Conservation (phyloP, 1,140 invertebrate species). For the Papilio helenus region DNA sequence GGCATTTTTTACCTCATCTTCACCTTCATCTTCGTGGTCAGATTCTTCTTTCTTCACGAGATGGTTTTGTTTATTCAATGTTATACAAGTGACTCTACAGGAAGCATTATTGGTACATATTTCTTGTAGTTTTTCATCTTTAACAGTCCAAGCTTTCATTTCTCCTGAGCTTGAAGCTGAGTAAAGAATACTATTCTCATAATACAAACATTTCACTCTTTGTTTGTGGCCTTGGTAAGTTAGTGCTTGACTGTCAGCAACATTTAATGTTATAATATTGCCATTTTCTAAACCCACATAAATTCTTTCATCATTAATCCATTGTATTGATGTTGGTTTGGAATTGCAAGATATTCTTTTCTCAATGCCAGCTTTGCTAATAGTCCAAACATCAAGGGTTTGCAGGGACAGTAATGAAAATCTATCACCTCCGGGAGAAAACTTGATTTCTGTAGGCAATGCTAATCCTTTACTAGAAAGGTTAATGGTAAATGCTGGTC, state of each 20-base stretch:
- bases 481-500: constrained; percentile 94
- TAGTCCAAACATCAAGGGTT: constrained; percentile 89
- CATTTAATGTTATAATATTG: constrained; percentile 85
- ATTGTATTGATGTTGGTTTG: constrained; percentile 86
- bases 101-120: constrained; percentile 82
- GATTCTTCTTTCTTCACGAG: constrained; percentile 75
- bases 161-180: constrained; percentile 90
- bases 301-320: constrained; percentile 85
- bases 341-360: constrained; percentile 84
- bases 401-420: constrained; percentile 89
- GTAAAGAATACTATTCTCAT: constrained; percentile 82
- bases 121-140: constrained; percentile 81
- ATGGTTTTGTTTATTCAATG: constrained; percentile 77
- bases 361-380: constrained; percentile 87
- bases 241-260: constrained; percentile 80
- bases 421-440: constrained; percentile 87
- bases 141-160: constrained; percentile 89
- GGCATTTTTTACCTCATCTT: constrained; percentile 49
- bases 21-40: constrained; percentile 51
- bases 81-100: constrained; percentile 85
- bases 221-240: constrained; percentile 85
- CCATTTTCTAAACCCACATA: constrained; percentile 89
- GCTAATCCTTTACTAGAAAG: constrained; percentile 86
- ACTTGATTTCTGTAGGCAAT: constrained; percentile 83
- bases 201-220: constrained; percentile 87